These are phyloP conservation scores for Sipha flava DNA, from an alignment of 1,140 invertebrate species.

Conservation along the genomic window DNA sequence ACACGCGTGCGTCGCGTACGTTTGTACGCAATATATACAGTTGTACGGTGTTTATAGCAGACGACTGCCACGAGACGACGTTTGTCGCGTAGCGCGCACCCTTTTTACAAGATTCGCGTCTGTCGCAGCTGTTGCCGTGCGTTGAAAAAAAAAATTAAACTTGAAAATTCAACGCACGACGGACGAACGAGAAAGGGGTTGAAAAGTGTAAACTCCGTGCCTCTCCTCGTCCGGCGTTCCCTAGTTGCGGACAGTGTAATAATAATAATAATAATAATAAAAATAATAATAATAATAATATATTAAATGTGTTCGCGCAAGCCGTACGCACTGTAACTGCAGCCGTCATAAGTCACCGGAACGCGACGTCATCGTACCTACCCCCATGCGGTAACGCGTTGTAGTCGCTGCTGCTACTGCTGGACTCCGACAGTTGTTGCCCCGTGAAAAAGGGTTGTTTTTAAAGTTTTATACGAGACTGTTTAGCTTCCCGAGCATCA, in stretches of 20 bases:
- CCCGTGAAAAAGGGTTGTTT: background rate
- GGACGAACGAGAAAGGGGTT: constrained; percentile 13
- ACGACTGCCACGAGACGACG: background rate
- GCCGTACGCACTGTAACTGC: too few species aligned
- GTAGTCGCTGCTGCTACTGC: too few species aligned
- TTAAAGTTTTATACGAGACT: background rate
- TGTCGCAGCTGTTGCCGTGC: constrained; percentile 11
- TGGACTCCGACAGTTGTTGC: background rate
- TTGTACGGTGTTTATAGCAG: background rate
- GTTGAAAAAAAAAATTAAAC: constrained; percentile 23
- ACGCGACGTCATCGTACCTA: background rate
- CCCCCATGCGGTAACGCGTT: too few species aligned
- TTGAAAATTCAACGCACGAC: constrained; percentile 12
- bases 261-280: background rate
- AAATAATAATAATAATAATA: too few species aligned
- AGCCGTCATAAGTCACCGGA: background rate
- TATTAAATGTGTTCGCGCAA: too few species aligned
- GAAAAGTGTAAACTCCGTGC: constrained; percentile 3
- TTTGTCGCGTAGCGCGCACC: background rate
- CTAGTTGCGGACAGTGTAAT: background rate
- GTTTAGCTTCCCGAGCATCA: background rate
- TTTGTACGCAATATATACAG: background rate
- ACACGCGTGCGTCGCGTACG: background rate
- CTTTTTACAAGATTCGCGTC: constrained; percentile 1
- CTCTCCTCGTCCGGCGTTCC: background rate